phyloP scores from a whole-genome alignment of 2,888 invertebrate species.

The Lepetodrilus schrolli region DNA sequence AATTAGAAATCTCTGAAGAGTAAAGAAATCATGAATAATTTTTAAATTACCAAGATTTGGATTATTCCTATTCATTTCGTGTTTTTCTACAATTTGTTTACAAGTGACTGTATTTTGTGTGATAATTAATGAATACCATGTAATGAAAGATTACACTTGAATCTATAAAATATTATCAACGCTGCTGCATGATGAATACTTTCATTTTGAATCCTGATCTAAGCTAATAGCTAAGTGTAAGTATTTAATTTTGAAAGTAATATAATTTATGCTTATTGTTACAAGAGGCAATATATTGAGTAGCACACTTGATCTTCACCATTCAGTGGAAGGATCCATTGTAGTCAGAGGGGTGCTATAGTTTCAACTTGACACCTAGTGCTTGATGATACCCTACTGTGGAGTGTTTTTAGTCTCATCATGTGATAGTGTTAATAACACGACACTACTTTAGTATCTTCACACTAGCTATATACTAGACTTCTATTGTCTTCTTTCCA shows the following conservation, averaged over 20 bases:
- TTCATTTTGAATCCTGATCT: too few species aligned
- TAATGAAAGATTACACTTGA: too few species aligned
- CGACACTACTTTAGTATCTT: slow-evolving; percentile 17
- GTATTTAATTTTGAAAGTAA: neutral
- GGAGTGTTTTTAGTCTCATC: slow-evolving; percentile 21
- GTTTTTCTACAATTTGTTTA: too few species aligned
- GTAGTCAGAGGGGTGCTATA: slow-evolving; percentile 12
- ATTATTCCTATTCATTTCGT: too few species aligned
- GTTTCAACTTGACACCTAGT: slow-evolving; percentile 8
- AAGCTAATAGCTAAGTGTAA: neutral
- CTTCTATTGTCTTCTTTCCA: neutral
- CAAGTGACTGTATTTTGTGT: too few species aligned
- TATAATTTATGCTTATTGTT: neutral
- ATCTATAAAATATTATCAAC: too few species aligned
- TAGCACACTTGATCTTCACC: neutral
- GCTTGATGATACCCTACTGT: too few species aligned
- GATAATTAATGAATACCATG: too few species aligned
- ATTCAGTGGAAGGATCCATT: slow-evolving; percentile 11
- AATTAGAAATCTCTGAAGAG: too few species aligned
- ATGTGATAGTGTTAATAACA: slow-evolving; percentile 11
- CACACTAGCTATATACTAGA: neutral
- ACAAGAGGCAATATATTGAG: neutral
- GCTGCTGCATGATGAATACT: too few species aligned
- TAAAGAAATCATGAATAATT: too few species aligned
- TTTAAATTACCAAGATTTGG: too few species aligned